A percentile compares a stretch with the other conserved stretches of the same genome.
Conservation (phyloP, 2,113 vertebrate species). For the Halichoeres trimaculatus region DNA sequence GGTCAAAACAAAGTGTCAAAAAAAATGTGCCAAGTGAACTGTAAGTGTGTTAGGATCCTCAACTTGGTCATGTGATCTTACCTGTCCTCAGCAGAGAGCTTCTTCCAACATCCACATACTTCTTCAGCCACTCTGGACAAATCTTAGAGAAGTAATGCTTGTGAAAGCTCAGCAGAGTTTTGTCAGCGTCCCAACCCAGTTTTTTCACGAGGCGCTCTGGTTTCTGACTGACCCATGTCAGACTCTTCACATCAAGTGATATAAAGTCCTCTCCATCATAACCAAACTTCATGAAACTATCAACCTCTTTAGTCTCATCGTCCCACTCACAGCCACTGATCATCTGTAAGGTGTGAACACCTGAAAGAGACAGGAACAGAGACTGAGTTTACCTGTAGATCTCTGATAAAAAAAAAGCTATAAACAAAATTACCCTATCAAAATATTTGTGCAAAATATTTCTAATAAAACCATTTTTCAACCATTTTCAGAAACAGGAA, state of each 20-base stretch:
- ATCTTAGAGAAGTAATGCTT: slow-evolving; percentile 21
- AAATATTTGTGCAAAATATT: too few species aligned
- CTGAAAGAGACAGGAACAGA: slow-evolving; percentile 26
- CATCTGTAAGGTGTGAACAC: neutral
- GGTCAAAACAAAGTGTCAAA: too few species aligned
- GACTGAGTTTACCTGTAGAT: too few species aligned
- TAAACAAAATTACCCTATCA: neutral
- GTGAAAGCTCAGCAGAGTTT: too few species aligned
- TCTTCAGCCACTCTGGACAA: slow-evolving; percentile 60
- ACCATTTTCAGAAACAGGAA: too few species aligned
- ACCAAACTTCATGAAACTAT: slow-evolving; percentile 34
- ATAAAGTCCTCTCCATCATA: slow-evolving; percentile 69
- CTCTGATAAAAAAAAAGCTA: too few species aligned
- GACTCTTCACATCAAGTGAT: slow-evolving; percentile 15
- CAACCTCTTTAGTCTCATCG: slow-evolving; percentile 24
- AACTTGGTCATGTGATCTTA: neutral
- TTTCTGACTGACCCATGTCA: slow-evolving; percentile 25
- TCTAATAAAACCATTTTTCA: too few species aligned
- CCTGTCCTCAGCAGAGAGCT: slow-evolving; percentile 40
- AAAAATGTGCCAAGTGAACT: too few species aligned
- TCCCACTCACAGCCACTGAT: slow-evolving; percentile 60
- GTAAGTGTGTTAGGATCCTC: too few species aligned
- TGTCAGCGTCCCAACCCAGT: slow-evolving; percentile 6
- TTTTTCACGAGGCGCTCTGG: too few species aligned
- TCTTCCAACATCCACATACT: slow-evolving; percentile 39